A percentile compares a stretch with the other conserved stretches of the same genome.
These are phyloP conservation scores for Cirrhinus molitorella DNA, from an alignment of 2,797 vertebrate species.

Conservation along the genomic window DNA sequence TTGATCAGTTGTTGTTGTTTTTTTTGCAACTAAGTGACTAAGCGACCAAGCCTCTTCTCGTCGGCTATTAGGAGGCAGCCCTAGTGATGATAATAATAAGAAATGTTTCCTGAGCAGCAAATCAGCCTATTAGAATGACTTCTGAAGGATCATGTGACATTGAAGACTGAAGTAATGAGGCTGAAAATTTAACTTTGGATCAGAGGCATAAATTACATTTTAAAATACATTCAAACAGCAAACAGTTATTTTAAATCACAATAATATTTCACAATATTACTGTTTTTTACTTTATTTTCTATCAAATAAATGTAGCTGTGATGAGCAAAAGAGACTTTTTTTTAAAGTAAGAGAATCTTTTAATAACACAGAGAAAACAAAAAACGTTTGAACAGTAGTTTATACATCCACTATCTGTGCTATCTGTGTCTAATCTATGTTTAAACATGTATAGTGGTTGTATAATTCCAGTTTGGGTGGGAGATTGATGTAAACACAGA, in stretches of 20 bases:
- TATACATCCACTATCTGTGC: background rate
- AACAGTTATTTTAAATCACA: background rate
- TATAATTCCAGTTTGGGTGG: background rate
- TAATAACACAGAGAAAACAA: background rate
- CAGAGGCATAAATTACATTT: background rate
- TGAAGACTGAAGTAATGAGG: no score
- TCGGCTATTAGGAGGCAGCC: no score
- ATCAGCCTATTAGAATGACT: background rate
- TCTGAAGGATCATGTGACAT: background rate
- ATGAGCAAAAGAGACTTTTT: background rate
- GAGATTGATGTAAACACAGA: background rate
- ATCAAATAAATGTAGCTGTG: background rate
- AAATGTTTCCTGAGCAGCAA: no score
- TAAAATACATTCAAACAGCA: background rate
- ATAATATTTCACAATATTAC: background rate
- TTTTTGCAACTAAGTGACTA: no score
- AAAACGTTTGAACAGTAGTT: background rate
- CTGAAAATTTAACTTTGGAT: no score
- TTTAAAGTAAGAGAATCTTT: background rate
- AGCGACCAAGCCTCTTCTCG: no score
- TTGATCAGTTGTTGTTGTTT: no score
- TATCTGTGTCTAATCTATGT: constrained; percentile 6
- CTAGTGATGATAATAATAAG: no score
- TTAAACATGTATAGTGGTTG: background rate
- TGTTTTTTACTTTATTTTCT: background rate